Evolutionary conservation across 2,797 vertebrate genomes (phyloP).

Genomic region (Tenualosa thibaudeaui): DNA sequence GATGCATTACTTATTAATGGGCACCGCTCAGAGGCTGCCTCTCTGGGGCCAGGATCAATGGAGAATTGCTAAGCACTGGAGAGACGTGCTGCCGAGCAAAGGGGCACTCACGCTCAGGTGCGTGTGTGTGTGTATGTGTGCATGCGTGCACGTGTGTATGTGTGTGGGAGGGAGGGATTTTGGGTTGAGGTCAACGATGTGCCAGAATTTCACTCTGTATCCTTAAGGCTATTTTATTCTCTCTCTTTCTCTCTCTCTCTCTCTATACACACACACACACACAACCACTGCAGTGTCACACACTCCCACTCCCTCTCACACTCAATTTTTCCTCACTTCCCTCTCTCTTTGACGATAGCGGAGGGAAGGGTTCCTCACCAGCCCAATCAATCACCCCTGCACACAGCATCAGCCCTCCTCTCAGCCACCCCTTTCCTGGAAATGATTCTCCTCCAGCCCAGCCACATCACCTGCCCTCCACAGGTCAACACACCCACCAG

Average conservation of each 20-base stretch:
- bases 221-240: conserved; percentile 5
- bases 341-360: not conserved
- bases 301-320: not conserved
- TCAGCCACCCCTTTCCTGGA: too few relatives aligned
- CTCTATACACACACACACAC: conserved; percentile 12
- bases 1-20: conserved; percentile 66
- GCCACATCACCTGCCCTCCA: too few relatives aligned
- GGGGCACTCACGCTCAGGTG: not conserved
- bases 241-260: not conserved
- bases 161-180: not conserved
- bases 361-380: too few relatives aligned
- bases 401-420: too few relatives aligned
- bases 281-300: too few relatives aligned
- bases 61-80: conserved; percentile 50
- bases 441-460: too few relatives aligned
- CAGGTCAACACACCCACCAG: too few relatives aligned
- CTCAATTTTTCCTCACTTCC: not conserved
- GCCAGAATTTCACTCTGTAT: conserved; percentile 29
- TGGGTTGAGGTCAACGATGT: conserved; percentile 33
- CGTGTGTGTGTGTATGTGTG: not conserved
- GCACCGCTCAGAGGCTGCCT: conserved; percentile 53
- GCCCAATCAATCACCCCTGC: too few relatives aligned
- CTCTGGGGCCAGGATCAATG: conserved; percentile 65
- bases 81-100: not conserved
- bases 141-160: not conserved